phyloP scores from a whole-genome alignment of 2,797 vertebrate species.

The Parauchenoglanis punctatus region DNA sequence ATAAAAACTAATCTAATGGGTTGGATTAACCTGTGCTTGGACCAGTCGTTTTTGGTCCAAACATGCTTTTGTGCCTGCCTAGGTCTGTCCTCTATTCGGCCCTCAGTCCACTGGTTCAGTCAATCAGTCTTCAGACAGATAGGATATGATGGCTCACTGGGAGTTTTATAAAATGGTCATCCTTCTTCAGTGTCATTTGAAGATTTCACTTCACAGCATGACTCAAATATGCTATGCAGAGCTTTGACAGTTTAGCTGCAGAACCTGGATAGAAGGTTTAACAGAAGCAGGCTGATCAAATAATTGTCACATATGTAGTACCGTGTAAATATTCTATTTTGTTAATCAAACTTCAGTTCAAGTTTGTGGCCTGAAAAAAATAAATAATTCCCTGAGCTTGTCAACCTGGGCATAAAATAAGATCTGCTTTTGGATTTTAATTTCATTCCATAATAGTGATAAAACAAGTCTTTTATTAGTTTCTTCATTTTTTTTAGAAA shows the following conservation, averaged over 20 bases:
- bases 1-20: neutral
- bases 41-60: neutral
- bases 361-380: neutral
- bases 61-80: neutral
- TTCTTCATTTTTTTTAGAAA: neutral
- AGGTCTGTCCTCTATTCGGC: slow-evolving; percentile 19
- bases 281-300: slow-evolving; percentile 8
- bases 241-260: slow-evolving; percentile 40
- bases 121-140: slow-evolving; percentile 32
- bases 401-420: slow-evolving; percentile 1
- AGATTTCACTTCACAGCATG: slow-evolving; percentile 39
- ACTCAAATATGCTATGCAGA: slow-evolving; percentile 17
- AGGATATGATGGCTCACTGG: slow-evolving; percentile 32
- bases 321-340: slow-evolving; percentile 4
- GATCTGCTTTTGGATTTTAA: neutral
- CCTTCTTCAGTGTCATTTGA: slow-evolving; percentile 38
- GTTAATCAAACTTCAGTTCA: neutral
- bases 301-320: slow-evolving; percentile 6
- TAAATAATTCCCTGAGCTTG: neutral
- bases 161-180: slow-evolving; percentile 43
- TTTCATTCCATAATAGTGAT: neutral
- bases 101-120: slow-evolving; percentile 30
- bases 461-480: neutral
- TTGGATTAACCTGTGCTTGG: neutral
- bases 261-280: slow-evolving; percentile 26